Evolutionary conservation across 2,113 vertebrate genomes (phyloP).

Genomic region (Promerops cafer): DNA sequence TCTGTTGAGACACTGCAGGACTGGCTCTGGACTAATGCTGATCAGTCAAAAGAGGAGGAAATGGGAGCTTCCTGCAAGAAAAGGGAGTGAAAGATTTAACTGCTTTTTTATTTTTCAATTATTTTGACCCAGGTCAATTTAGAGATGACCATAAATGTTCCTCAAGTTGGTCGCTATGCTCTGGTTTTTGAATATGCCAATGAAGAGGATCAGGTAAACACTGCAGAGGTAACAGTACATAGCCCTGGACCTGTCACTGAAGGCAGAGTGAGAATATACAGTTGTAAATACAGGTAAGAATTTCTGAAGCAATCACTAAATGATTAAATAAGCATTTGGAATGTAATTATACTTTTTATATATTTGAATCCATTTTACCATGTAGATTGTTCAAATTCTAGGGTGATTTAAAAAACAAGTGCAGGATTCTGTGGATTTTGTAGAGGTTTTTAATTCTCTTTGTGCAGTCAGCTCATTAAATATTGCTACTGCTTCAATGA

Average conservation of each 20-base stretch:
- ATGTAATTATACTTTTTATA: not conserved
- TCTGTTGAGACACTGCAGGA: not conserved
- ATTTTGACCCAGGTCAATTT: constrained; percentile 73
- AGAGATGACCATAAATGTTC: constrained; percentile 74
- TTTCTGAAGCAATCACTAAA: not conserved
- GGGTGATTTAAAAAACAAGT: not conserved
- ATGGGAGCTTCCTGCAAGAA: not conserved
- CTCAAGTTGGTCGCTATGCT: constrained; percentile 74
- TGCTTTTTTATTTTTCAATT: not conserved
- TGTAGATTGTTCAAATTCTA: not conserved
- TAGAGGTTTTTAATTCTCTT: not conserved
- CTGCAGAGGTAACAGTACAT: constrained; percentile 67
- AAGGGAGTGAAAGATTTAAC: not conserved
- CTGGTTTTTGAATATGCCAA: constrained; percentile 86
- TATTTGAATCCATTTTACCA: not conserved
- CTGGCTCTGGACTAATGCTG: not conserved
- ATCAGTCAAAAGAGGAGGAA: not conserved
- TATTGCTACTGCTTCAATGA: not conserved
- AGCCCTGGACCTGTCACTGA: constrained; percentile 46
- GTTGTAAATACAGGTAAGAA: constrained; percentile 85
- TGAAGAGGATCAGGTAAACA: constrained; percentile 65
- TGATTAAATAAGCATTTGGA: not conserved
- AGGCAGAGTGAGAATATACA: constrained; percentile 82
- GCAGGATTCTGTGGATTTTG: not conserved
- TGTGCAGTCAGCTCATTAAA: not conserved